These are phyloP conservation scores for Zygogramma bicolorata DNA, from an alignment of 2,888 invertebrate genomes.

Conservation along the genomic window DNA sequence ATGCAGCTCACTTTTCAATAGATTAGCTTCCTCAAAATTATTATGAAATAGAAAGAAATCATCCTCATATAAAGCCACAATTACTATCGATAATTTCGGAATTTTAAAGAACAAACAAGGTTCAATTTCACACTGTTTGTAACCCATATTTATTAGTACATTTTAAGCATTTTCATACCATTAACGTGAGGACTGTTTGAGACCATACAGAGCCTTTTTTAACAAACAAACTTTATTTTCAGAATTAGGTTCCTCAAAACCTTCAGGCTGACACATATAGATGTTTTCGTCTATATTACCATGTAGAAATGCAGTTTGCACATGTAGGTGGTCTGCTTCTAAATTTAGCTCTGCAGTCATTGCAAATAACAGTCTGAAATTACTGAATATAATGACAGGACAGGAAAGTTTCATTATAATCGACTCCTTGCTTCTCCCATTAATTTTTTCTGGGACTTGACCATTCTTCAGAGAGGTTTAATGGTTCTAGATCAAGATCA, in stretches of 20 bases:
- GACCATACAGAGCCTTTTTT: conserved; percentile 47
- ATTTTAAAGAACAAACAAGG: conserved; percentile 26
- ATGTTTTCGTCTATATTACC: conserved; percentile 46
- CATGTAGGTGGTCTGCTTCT: conserved; percentile 10
- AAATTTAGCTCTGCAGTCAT: conserved; percentile 20
- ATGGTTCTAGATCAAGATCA: background rate
- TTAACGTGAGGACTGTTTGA: conserved; percentile 43
- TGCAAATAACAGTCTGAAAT: conserved; percentile 45
- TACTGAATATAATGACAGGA: conserved; percentile 5
- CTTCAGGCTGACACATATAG: conserved; percentile 43
- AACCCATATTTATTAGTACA: conserved; percentile 27
- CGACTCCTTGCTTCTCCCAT: background rate
- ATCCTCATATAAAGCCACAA: conserved; percentile 34
- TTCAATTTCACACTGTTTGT: conserved; percentile 22
- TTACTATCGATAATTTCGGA: conserved; percentile 13
- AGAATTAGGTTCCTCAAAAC: conserved; percentile 26
- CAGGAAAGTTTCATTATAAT: conserved; percentile 21
- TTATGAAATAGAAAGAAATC: conserved; percentile 36
- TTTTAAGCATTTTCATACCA: conserved; percentile 44
- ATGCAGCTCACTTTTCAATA: conserved; percentile 24
- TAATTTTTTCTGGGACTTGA: background rate
- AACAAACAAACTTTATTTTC: conserved; percentile 40
- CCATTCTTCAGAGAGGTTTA: conserved; percentile 6
- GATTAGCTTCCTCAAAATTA: conserved; percentile 21
- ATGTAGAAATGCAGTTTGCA: conserved; percentile 31